Percentiles rank a stretch among this genome's conserved stretches.
Conservation (phyloP, 2,888 invertebrate species). For the Coronaproctus castanopsis region DNA sequence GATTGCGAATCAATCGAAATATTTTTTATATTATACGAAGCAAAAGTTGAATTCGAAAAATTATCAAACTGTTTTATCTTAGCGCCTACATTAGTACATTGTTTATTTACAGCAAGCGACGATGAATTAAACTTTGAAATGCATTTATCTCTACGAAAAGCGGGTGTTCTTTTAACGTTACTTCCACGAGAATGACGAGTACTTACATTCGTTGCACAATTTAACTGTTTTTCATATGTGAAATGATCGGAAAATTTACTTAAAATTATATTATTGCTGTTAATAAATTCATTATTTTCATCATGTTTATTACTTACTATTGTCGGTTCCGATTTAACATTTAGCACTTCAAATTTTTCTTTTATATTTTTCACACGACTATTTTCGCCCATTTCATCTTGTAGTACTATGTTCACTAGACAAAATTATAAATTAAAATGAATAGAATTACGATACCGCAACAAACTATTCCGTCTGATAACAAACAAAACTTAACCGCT, state of each 20-base stretch:
- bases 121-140: neutral
- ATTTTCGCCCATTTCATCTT: constrained; percentile 20
- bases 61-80: constrained; percentile 3
- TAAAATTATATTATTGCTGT: no score
- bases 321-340: neutral
- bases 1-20: neutral
- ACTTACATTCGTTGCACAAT: no score
- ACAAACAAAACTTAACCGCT: no score
- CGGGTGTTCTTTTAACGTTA: constrained; percentile 35
- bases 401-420: constrained; percentile 1
- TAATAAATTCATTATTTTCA: no score
- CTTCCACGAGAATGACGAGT: neutral
- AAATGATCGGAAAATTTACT: no score
- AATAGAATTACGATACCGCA: neutral
- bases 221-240: no score
- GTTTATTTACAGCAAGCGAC: neutral
- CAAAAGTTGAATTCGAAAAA: neutral
- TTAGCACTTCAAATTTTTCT: constrained; percentile 21
- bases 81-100: constrained; percentile 1
- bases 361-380: constrained; percentile 21
- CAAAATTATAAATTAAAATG: no score
- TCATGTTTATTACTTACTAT: neutral
- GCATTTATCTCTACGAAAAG: constrained; percentile 32
- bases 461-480: no score
- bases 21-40: neutral